Conservation (phyloP, 2,113 vertebrate genomes). For the Chaetura pelagica region DNA sequence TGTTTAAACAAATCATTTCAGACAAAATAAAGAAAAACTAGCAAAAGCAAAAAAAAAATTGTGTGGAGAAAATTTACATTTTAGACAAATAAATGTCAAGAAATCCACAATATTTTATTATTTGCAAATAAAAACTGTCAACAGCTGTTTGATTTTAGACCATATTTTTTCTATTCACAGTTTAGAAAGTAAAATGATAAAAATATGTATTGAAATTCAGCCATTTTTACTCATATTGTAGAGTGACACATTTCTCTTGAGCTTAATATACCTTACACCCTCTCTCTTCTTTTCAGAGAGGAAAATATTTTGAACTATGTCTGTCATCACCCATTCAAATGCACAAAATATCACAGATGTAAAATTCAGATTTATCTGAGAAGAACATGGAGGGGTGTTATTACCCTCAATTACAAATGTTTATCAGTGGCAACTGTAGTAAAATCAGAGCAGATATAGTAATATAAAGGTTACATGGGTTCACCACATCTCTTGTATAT, state of each 20-base stretch:
- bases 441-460: background rate
- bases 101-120: background rate
- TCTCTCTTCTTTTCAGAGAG: background rate
- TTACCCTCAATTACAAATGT: background rate
- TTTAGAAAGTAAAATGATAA: background rate
- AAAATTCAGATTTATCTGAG: background rate
- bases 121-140: background rate
- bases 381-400: accelerated
- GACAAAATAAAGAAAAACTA: background rate
- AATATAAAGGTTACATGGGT: background rate
- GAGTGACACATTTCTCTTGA: background rate
- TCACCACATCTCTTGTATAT: background rate
- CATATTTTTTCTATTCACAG: background rate
- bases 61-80: background rate
- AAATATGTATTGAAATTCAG: background rate
- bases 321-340: background rate
- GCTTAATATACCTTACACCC: background rate
- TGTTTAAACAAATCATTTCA: background rate
- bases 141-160: background rate
- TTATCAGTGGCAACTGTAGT: background rate
- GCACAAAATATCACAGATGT: background rate
- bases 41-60: background rate
- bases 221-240: background rate
- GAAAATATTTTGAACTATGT: background rate
- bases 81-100: background rate